phyloP scores from a whole-genome alignment of 1,140 invertebrate species.

The Drosophila tani region DNA sequence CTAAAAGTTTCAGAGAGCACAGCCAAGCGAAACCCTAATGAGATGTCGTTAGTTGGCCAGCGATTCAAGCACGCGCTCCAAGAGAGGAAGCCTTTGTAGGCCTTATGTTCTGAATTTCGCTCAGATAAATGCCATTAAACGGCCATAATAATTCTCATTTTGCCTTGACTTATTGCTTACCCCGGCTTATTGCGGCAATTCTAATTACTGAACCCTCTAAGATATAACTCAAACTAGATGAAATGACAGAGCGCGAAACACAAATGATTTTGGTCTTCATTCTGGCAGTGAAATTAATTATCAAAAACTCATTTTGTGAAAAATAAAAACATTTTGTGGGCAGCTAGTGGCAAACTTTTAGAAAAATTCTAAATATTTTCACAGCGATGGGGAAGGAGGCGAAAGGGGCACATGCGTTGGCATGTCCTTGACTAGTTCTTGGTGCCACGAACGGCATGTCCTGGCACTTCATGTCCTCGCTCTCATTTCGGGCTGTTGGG shows the following conservation, averaged over 20 bases:
- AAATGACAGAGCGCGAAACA: constrained; percentile 16
- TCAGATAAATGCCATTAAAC: constrained; percentile 3
- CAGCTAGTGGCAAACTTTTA: constrained; percentile 25
- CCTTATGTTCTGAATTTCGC: not conserved
- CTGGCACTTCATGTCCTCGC: constrained; percentile 15
- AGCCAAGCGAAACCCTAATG: constrained; percentile 54
- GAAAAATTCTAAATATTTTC: constrained; percentile 54
- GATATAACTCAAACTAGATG: not conserved
- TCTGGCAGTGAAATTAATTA: constrained; percentile 62
- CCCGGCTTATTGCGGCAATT: constrained; percentile 9
- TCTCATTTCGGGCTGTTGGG: constrained; percentile 65
- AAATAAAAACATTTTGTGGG: constrained; percentile 56
- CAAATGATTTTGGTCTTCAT: constrained; percentile 27
- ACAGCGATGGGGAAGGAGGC: constrained; percentile 15
- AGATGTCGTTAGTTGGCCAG: constrained; percentile 53
- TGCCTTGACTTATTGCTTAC: not conserved
- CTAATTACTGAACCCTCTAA: constrained; percentile 21
- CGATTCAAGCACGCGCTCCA: constrained; percentile 9
- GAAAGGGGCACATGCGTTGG: constrained; percentile 53
- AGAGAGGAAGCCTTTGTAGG: not conserved
- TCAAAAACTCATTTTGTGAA: constrained; percentile 55
- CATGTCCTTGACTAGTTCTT: constrained; percentile 73
- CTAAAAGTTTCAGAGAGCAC: constrained; percentile 46
- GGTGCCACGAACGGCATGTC: constrained; percentile 26
- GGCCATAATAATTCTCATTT: constrained; percentile 1